phyloP scores from a whole-genome alignment of 2,797 vertebrate species.

The Choloepus didactylus region DNA sequence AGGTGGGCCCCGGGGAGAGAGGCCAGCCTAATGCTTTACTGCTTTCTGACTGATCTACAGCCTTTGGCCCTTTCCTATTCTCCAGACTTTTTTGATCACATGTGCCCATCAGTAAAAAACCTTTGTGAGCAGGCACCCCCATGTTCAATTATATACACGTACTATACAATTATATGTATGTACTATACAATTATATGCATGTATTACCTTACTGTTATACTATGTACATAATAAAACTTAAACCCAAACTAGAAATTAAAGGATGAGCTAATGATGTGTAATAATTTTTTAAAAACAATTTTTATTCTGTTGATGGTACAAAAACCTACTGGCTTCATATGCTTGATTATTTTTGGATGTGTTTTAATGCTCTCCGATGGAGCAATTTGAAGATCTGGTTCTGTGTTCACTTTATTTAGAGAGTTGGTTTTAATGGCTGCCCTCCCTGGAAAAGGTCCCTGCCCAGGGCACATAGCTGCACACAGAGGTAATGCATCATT shows the following conservation, averaged over 20 bases:
- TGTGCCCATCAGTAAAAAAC: neutral
- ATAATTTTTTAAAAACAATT: neutral
- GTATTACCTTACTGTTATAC: neutral
- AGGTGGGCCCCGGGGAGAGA: neutral
- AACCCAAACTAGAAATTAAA: neutral
- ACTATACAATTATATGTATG: no score
- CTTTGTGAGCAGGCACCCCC: neutral
- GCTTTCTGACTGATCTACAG: neutral
- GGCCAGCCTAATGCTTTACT: neutral
- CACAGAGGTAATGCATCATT: neutral
- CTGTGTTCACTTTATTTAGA: neutral
- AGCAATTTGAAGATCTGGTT: neutral
- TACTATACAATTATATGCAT: no score
- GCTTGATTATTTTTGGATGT: neutral
- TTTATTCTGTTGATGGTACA: neutral
- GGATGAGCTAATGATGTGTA: neutral
- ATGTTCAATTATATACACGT: no score
- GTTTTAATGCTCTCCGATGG: neutral
- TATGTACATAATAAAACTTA: neutral
- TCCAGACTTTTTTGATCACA: neutral
- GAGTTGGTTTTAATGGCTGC: neutral
- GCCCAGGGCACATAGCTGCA: neutral
- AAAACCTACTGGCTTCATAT: neutral
- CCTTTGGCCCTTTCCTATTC: neutral
- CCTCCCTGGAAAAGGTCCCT: neutral